Base-by-base conservation (phyloP, 2,797 vertebrate genomes). In the Echiichthys vipera region DNA sequence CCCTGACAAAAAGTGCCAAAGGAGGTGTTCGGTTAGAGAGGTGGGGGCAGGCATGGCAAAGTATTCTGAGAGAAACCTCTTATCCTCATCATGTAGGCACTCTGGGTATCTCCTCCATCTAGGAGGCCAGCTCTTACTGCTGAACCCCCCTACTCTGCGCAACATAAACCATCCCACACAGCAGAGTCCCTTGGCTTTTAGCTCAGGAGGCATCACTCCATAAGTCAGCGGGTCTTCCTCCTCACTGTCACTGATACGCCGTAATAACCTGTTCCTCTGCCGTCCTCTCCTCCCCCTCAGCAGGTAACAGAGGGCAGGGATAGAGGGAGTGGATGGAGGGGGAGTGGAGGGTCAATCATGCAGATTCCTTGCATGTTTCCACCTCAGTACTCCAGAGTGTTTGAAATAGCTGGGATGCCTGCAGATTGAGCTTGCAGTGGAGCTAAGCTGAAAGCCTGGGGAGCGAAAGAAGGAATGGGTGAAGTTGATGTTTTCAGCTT, bases 341-440 rank as follows among this genome's bases (percentile, higher is more conserved):
- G 77, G 86, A 77, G 85, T 74, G 84, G 75, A 81, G 77, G 86
- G 70, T 85, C 89, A 87, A 76, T 87, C 81, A 78, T 84, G 75
- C 80, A 91, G 91, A 94, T 93, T 94, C 92, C 84, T 88, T 59
- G 81, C 79, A 91, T 91, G 92, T 90, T 92, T 92, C 82, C 77
- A 78, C 74, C 81, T 69, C 74, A 69, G 76, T 65, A 59, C 77
- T 89, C 65, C 59, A 56, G 80, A 90, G 84, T 86, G 77, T 88
- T 90, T 89, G 63, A 77, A 91, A 93, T 93, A 89, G 67, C 90
- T 89, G 61, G 64, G 84, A 92, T 93, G 88, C 90, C 91, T 89
- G 59, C 70, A 83, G 80, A 81, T 36, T 77, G 67, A 68, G 77
- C 57, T 64, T 4, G 63, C 49, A 37, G 40, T 27, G 57, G 30